Evolutionary conservation across 92 coral and sea anemone genomes (phyloP).

Genomic region (Heliopora coerulea): DNA sequence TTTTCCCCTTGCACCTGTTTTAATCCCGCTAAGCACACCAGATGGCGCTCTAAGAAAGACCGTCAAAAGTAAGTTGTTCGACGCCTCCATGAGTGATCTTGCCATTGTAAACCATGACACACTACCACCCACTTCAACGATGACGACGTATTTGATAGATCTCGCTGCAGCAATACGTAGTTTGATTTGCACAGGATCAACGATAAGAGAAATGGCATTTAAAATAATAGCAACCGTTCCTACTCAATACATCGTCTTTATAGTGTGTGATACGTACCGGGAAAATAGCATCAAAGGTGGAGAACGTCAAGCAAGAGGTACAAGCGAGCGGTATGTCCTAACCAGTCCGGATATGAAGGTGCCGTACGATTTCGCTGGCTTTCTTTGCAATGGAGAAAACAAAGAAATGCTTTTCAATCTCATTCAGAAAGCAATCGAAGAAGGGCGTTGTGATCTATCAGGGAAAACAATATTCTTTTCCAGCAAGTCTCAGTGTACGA

Average conservation of each 20-base stretch:
- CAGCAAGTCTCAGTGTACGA: neutral
- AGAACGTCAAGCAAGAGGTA: neutral
- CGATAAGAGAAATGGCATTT: neutral
- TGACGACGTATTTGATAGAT: neutral
- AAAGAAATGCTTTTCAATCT: conserved; percentile 28
- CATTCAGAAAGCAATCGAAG: neutral
- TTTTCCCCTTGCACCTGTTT: conserved; percentile 44
- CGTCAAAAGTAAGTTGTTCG: conserved; percentile 13
- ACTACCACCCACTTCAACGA: neutral
- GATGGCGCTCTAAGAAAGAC: conserved; percentile 42
- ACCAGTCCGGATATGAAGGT: conserved; percentile 31
- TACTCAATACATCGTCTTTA: neutral
- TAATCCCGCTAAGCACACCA: conserved; percentile 33
- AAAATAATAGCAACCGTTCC: conserved; percentile 3
- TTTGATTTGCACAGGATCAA: neutral
- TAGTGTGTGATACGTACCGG: neutral
- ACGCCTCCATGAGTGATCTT: neutral
- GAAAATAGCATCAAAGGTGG: neutral
- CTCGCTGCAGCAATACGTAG: conserved; percentile 19
- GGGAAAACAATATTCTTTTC: neutral
- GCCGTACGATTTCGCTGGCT: conserved; percentile 11
- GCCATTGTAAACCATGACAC: neutral
- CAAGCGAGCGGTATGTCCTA: neutral
- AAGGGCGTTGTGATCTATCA: neutral
- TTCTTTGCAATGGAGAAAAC: conserved; percentile 29